A percentile compares a stretch with the other conserved stretches of the same genome.
phyloP scores from a whole-genome alignment of 2,797 vertebrate species.

The Macroramphosus scolopax region DNA sequence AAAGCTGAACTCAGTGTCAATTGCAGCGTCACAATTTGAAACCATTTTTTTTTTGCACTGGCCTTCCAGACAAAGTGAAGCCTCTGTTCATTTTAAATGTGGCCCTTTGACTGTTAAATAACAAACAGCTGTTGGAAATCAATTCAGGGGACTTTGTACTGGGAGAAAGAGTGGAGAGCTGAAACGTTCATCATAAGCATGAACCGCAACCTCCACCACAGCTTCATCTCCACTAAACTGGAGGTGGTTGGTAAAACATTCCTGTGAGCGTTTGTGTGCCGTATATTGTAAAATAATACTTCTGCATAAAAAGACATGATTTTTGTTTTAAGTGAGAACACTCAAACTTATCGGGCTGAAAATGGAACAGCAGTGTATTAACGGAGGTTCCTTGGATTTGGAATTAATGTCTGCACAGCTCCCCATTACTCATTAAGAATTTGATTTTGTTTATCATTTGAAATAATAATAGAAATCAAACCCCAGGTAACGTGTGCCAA shows the following conservation, averaged over 20 bases:
- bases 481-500: constrained; percentile 81
- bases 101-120: constrained; percentile 55
- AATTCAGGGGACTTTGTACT: constrained; percentile 30
- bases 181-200: constrained; percentile 24
- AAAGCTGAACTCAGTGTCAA: constrained; percentile 19
- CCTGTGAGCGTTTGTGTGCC: no score
- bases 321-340: constrained; percentile 33
- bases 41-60: constrained; percentile 26
- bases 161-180: constrained; percentile 27
- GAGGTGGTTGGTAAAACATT: constrained; percentile 7
- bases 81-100: constrained; percentile 50
- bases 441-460: constrained; percentile 78
- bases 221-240: no score
- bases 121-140: constrained; percentile 49
- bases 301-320: no score
- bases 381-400: constrained; percentile 34
- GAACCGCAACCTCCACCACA: constrained; percentile 18
- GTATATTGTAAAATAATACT: no score
- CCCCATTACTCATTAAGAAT: constrained; percentile 76
- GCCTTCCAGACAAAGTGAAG: constrained; percentile 31
- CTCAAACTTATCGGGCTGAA: constrained; percentile 26
- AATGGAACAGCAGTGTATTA: constrained; percentile 29
- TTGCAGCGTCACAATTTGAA: constrained; percentile 33
- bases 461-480: constrained; percentile 80
- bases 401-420: constrained; percentile 55